Conservation (phyloP, 2,113 vertebrate genomes). For the Arvicanthis niloticus region DNA sequence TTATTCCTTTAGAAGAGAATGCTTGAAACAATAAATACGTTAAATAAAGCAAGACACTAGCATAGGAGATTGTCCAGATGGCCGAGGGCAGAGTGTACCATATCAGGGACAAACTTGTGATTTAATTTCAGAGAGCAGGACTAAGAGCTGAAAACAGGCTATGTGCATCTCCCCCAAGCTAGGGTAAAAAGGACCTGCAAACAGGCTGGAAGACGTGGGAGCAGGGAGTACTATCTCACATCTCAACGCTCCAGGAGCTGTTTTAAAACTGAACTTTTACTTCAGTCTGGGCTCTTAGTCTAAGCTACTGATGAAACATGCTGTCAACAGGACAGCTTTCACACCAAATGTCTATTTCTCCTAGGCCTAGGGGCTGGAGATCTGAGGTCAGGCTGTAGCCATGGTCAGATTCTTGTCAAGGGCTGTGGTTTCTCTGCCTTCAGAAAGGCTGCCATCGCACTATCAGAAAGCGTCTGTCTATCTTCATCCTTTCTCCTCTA, state of each 20-base stretch:
- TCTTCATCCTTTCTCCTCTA: not conserved
- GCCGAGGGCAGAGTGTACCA: not conserved
- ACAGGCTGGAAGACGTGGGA: not conserved
- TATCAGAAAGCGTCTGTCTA: not conserved
- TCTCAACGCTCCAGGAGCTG: not conserved
- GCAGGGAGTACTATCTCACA: not conserved
- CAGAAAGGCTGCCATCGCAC: not conserved
- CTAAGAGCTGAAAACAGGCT: not conserved
- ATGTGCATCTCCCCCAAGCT: not conserved
- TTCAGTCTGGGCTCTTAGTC: not conserved
- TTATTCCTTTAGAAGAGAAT: constrained; percentile 28
- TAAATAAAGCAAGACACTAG: not conserved
- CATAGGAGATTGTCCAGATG: not conserved
- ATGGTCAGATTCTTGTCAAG: not conserved
- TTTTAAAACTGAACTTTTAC: constrained; percentile 44
- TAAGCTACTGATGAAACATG: not conserved
- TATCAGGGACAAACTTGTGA: not conserved
- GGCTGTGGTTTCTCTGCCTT: not conserved
- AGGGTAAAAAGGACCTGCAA: not conserved
- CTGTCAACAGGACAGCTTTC: not conserved
- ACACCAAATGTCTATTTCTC: not conserved
- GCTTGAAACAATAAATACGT: not conserved
- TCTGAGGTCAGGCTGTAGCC: not conserved
- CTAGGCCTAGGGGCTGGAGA: not conserved
- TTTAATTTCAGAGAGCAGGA: constrained; percentile 12